These are phyloP conservation scores for Neolamprologus caudopunctatus DNA, from an alignment of 2,113 vertebrate species.

Conservation along the genomic window DNA sequence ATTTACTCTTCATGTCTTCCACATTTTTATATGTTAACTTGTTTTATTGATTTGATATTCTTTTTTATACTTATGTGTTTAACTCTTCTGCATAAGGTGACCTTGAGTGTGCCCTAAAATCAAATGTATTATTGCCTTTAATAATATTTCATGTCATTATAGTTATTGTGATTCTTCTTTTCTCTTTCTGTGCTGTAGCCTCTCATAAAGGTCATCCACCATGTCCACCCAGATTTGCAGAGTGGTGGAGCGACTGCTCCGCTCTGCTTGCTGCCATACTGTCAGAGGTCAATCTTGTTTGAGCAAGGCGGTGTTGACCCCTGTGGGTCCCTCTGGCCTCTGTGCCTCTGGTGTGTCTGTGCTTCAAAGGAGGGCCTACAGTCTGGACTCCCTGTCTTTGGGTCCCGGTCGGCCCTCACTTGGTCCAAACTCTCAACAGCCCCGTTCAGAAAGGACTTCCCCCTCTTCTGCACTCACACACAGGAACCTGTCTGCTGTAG, in stretches of 20 bases:
- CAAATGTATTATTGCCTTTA: background rate
- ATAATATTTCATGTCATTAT: background rate
- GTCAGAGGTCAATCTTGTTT: constrained; percentile 13
- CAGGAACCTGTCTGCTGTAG: constrained; percentile 56
- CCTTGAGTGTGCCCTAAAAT: background rate
- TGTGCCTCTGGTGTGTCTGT: background rate
- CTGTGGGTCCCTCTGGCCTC: background rate
- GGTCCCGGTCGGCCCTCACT: constrained; percentile 19
- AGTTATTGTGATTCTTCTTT: background rate
- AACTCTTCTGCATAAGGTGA: background rate
- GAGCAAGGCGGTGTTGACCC: background rate
- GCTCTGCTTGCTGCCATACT: constrained; percentile 12
- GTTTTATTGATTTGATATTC: background rate
- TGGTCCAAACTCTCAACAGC: constrained; percentile 21
- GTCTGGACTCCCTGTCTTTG: constrained; percentile 34
- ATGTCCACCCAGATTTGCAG: constrained; percentile 51
- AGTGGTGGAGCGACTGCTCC: constrained; percentile 17
- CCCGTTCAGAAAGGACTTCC: constrained; percentile 14
- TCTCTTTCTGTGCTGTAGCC: background rate
- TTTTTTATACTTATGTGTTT: background rate
- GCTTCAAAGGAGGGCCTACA: constrained; percentile 46
- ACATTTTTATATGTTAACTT: background rate
- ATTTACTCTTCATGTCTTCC: background rate
- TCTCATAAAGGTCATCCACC: background rate
- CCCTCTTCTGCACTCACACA: constrained; percentile 28